Evolutionary conservation across 2,797 vertebrate species (phyloP), one percentile per base, ranked within the genome.

Genomic region (Gobio occitaniae): DNA sequence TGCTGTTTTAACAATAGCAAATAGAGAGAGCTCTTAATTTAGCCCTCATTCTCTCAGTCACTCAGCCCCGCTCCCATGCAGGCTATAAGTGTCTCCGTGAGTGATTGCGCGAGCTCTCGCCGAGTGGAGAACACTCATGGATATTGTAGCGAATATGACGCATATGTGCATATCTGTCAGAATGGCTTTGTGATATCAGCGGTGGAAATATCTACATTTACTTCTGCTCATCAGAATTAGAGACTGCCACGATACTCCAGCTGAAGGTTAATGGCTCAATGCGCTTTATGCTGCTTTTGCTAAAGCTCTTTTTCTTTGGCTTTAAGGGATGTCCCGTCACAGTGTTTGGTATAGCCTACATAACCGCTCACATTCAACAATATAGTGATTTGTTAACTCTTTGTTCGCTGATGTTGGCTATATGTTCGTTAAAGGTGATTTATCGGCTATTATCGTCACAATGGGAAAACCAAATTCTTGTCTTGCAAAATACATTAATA

Each of bases 21-120:
- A 86, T 84, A 84, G 84, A 66, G 85, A 91, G 90, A 79, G 90
- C 90, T 92, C 91, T 93, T 94, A 90, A 92, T 93, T 93, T 89
- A 80, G 70, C 90, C 50, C 82, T 88, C 90, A 90, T 91, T 84
- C 47, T 86, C 84, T 90, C 41, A 74, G 88, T 85, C 84, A 72
- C 84, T 85, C 84, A 80, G 77, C 54, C 32, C 54, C 68, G 86
- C 90, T 86, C 65, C 80, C 79, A 70, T 88, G 86, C 80, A 88
- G 81, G 38, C 81, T 86, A 70, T 52, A 79, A 93, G 89, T 90
- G 86, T 86, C 86, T 87, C 84, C 56, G 82, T 84, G 89, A 89
- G 91, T 94, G 88, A 94, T 93, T 93, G 92, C 84, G 81, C 61
- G 12, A 83, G 54, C 75, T 87, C 84, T 90, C 82, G 32, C 87